Evolutionary conservation across 2,113 vertebrate species (phyloP), one percentile per base, ranked within the genome.

Genomic region (Maccullochella peelii): DNA sequence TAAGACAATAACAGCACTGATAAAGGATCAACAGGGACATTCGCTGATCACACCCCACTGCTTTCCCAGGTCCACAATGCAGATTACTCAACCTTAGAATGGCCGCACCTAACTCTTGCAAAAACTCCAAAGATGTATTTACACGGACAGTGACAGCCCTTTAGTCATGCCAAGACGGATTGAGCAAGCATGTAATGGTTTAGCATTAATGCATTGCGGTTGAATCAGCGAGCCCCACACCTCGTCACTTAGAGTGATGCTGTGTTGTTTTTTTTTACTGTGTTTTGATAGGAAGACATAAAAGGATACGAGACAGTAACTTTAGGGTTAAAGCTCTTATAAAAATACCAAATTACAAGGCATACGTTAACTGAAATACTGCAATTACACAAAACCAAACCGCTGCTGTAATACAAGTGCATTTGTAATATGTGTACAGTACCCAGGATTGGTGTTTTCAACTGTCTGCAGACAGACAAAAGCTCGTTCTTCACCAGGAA

Each of bases 171-270:
- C 79, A 83, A 71, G 76, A 80, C 59, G 65, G 87, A 89, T 86
- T 89, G 83, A 88, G 84, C 73, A 83, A 90, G 85, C 72, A 75
- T 66, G 66, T 94, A 94, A 94, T 94, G 93, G 88, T 94, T 95
- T 93, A 92, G 72, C 73, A 71, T 86, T 73, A 91, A 74, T 67
- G 59, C 73, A 76, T 18, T 75, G 59, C 1, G 36, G 81, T 69
- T 82, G 58, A 78, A 73, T 81, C 15, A 49, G 54, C 5, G 16
- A 77, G 40, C 36, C 11, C 27, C 21, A 25, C 44, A 50, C 58
- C n/a, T 36, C 79, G 59, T 85, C 84, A 82, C 30, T 91, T 80
- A 83, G 36, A 81, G 67, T 6, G 0, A 2, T 30, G 16, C 67
- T 62, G 38, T 54, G 57, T 63, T n/a, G n/a, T n/a, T n/a, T n/a